A percentile compares a stretch with the other conserved stretches of the same genome.
These are phyloP conservation scores for Batillaria attramentaria DNA, from an alignment of 1,140 invertebrate genomes.

Conservation along the genomic window DNA sequence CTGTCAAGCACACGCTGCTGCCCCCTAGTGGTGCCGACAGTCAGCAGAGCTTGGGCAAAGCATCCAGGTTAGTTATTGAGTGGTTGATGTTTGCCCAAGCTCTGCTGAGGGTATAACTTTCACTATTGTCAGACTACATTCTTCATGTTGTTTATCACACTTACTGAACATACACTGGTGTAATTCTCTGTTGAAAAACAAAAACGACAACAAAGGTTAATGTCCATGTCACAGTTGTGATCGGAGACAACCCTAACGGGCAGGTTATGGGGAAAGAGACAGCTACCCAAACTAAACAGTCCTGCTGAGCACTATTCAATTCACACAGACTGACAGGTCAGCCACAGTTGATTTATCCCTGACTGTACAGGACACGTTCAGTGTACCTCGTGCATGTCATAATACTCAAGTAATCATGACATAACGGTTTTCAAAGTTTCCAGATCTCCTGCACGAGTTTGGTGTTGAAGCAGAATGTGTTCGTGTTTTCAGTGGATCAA, in stretches of 20 bases:
- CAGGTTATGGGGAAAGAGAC: too few species aligned
- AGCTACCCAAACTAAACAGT: too few species aligned
- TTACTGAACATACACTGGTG: not conserved
- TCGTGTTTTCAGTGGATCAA: constrained; percentile 45
- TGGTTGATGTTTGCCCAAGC: not conserved
- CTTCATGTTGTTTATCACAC: too few species aligned
- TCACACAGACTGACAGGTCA: too few species aligned
- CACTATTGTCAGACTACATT: too few species aligned
- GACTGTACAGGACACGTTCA: not conserved
- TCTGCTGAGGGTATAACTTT: constrained; percentile 27
- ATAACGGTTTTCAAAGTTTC: not conserved
- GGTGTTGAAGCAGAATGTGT: not conserved
- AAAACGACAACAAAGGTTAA: not conserved
- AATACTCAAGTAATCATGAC: not conserved
- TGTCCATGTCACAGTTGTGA: not conserved
- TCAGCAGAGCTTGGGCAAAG: constrained; percentile 57
- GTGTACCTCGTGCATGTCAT: not conserved
- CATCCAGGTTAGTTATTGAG: constrained; percentile 41
- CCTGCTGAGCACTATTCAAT: too few species aligned
- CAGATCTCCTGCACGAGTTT: not conserved
- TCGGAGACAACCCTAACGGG: too few species aligned
- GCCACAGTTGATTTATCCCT: too few species aligned
- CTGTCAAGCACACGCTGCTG: constrained; percentile 49
- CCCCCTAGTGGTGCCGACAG: constrained; percentile 55
- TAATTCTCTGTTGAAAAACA: not conserved